Conservation (phyloP, 1,140 invertebrate genomes). For the Agrypnia vestita region DNA sequence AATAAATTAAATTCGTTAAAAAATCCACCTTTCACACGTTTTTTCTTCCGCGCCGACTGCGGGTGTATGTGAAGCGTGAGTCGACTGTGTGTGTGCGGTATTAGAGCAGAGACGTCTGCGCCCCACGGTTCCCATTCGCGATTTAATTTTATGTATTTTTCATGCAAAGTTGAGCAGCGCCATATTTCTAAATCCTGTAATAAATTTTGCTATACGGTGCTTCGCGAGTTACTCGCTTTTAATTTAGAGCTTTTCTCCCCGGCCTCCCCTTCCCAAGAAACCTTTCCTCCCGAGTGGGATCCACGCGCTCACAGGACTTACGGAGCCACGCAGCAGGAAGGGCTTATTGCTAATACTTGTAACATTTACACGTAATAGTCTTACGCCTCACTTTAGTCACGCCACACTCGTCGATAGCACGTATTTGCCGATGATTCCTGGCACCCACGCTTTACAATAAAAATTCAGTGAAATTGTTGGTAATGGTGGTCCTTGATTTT, state of each 20-base stretch:
- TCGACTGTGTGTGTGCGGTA: background rate
- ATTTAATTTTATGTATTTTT: slow-evolving; percentile 62
- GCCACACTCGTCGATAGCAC: too few species aligned
- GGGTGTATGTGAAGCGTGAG: slow-evolving; percentile 36
- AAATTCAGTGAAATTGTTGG: background rate
- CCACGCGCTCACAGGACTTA: too few species aligned
- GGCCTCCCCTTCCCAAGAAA: background rate
- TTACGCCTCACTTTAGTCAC: too few species aligned
- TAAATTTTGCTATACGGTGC: slow-evolving; percentile 59
- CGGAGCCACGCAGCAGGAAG: too few species aligned
- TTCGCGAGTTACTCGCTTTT: slow-evolving; percentile 50
- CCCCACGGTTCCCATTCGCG: slow-evolving; percentile 47
- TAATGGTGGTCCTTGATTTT: background rate
- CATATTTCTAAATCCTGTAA: slow-evolving; percentile 61
- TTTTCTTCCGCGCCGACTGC: slow-evolving; percentile 5
- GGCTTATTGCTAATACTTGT: too few species aligned
- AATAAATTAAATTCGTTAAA: slow-evolving; percentile 53
- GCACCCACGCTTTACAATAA: background rate
- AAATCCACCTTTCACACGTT: slow-evolving; percentile 53
- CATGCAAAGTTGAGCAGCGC: slow-evolving; percentile 59
- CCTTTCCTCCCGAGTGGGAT: background rate
- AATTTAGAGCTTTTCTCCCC: slow-evolving; percentile 58
- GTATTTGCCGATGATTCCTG: too few species aligned
- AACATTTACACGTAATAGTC: too few species aligned
- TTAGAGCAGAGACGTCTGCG: slow-evolving; percentile 27